A percentile compares a stretch with the other conserved stretches of the same genome.
phyloP scores from a whole-genome alignment of 1,140 invertebrate species.

The Leptestheria dahalacensis region DNA sequence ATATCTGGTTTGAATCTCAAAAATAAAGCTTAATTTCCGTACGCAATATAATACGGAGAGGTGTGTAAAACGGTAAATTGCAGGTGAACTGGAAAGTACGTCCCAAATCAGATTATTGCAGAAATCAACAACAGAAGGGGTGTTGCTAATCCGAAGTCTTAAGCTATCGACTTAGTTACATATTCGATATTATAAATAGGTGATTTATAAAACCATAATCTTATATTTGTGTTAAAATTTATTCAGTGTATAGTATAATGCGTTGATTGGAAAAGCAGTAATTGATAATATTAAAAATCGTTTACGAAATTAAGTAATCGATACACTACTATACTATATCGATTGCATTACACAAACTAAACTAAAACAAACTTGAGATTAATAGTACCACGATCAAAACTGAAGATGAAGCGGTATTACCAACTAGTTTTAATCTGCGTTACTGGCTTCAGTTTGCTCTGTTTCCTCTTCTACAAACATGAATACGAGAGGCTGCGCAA shows the following conservation, averaged over 20 bases:
- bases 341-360: background rate
- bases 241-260: background rate
- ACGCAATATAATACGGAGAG: no score
- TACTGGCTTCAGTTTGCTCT: constrained; percentile 45
- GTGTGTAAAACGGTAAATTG: no score
- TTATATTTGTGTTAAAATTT: background rate
- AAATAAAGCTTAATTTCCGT: no score
- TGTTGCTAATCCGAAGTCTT: no score
- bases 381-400: background rate
- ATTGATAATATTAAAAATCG: background rate
- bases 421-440: constrained; percentile 47
- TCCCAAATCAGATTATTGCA: no score
- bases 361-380: no score
- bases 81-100: no score
- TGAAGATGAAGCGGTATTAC: constrained; percentile 54
- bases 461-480: constrained; percentile 54
- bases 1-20: no score
- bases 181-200: no score
- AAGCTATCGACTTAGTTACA: no score
- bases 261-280: background rate
- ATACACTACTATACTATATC: background rate
- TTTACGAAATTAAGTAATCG: background rate
- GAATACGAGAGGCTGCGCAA: constrained; percentile 57
- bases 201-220: background rate
- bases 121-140: no score